A percentile compares a stretch with the other conserved stretches of the same genome.
These are phyloP conservation scores for Eupeodes luniger DNA, from an alignment of 2,888 invertebrate species.

Conservation along the genomic window DNA sequence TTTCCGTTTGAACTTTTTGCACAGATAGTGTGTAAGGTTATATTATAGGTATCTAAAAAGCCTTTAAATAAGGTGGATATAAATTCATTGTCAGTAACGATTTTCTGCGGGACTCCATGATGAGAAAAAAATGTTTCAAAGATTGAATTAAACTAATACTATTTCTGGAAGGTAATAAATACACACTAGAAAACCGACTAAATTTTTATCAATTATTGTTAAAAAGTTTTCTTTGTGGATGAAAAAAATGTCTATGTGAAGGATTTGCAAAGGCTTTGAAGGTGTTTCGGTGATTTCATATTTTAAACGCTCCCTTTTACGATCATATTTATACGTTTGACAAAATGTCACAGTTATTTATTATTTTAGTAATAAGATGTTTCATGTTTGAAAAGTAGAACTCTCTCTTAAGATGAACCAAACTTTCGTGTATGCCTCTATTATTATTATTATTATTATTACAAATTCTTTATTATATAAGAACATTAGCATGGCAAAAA, in stretches of 20 bases:
- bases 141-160: constrained; percentile 62
- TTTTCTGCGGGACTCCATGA: constrained; percentile 62
- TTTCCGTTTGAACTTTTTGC: constrained; percentile 64
- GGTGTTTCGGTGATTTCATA: constrained; percentile 15
- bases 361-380: constrained; percentile 28
- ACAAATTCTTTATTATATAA: too few species aligned
- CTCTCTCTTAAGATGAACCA: constrained; percentile 51
- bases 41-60: constrained; percentile 48
- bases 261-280: not conserved
- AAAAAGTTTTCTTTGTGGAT: constrained; percentile 48
- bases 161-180: constrained; percentile 47
- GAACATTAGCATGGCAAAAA: too few species aligned
- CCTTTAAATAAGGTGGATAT: constrained; percentile 43
- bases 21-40: constrained; percentile 50
- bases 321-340: constrained; percentile 32
- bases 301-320: not conserved
- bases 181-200: constrained; percentile 51
- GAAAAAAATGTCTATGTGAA: constrained; percentile 4
- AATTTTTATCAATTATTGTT: constrained; percentile 40
- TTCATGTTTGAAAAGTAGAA: constrained; percentile 63
- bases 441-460: too few species aligned
- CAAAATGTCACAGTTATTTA: constrained; percentile 60
- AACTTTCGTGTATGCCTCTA: constrained; percentile 45
- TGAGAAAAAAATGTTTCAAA: constrained; percentile 48
- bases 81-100: constrained; percentile 58